Conservation (phyloP, 2,888 invertebrate species). For the Ryuthela nishihirai region DNA sequence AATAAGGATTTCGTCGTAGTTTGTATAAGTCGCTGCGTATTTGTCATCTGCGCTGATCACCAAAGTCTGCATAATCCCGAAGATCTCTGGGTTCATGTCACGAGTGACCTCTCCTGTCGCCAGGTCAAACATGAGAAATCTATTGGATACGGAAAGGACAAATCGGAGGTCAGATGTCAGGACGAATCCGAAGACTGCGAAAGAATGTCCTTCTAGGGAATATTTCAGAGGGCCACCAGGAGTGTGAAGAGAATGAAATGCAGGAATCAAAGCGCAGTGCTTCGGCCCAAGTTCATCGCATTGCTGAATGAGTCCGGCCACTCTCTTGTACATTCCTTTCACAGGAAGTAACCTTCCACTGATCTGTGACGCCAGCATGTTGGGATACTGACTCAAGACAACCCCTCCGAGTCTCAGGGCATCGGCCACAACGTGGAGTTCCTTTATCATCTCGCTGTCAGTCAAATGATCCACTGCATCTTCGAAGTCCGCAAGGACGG, state of each 20-base stretch:
- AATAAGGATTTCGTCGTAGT: constrained; percentile 88
- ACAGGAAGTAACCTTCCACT: constrained; percentile 88
- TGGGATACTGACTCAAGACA: constrained; percentile 82
- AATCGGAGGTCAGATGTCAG: constrained; percentile 85
- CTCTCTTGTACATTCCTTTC: constrained; percentile 67
- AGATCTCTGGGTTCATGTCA: constrained; percentile 79
- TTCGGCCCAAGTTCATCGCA: constrained; percentile 85
- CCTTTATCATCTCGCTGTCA: constrained; percentile 74
- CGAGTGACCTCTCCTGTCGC: constrained; percentile 92
- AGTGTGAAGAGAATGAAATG: constrained; percentile 94
- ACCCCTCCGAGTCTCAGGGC: constrained; percentile 91
- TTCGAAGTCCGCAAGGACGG: constrained; percentile 91
- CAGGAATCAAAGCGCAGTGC: constrained; percentile 84
- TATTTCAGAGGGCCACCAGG: constrained; percentile 99
- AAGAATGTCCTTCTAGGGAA: constrained; percentile 95
- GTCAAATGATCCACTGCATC: constrained; percentile 75
- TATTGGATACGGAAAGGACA: constrained; percentile 92
- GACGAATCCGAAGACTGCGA: constrained; percentile 90
- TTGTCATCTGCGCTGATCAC: constrained; percentile 92
- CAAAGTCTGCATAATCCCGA: constrained; percentile 93
- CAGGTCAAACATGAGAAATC: constrained; percentile 95
- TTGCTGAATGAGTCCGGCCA: constrained; percentile 80
- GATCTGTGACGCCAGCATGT: constrained; percentile 93
- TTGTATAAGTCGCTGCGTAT: constrained; percentile 92
- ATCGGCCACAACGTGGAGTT: constrained; percentile 87